Evolutionary conservation across 2,113 vertebrate species (phyloP).

Genomic region (Artemisiospiza belli): DNA sequence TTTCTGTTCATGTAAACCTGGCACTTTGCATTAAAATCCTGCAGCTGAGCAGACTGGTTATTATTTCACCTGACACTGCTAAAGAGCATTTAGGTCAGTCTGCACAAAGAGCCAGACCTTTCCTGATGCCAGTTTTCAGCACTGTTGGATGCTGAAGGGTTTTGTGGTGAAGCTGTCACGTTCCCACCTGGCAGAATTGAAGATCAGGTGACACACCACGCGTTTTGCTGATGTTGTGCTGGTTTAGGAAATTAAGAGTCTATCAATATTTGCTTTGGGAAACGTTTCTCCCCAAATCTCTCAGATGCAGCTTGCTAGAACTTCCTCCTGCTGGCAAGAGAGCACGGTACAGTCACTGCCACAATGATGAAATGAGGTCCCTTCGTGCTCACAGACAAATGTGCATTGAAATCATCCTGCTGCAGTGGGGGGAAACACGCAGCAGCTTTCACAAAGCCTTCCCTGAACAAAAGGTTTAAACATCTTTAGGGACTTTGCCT

Average conservation of each 20-base stretch:
- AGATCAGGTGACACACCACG: background rate
- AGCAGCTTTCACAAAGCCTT: background rate
- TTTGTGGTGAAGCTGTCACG: background rate
- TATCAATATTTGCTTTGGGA: background rate
- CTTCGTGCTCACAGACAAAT: background rate
- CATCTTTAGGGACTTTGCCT: background rate
- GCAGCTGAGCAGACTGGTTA: background rate
- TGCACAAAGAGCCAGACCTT: background rate
- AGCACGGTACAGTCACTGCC: background rate
- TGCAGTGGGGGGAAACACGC: background rate
- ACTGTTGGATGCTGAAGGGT: background rate
- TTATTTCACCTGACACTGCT: conserved; percentile 14
- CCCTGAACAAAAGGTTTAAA: background rate
- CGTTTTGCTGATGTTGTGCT: background rate
- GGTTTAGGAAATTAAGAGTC: background rate
- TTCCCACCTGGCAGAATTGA: background rate
- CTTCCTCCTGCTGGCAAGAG: background rate
- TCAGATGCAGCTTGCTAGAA: background rate
- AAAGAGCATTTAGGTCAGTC: conserved; percentile 10
- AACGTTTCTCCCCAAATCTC: background rate
- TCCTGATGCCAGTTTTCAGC: background rate
- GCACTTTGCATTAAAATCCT: background rate
- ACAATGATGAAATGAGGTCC: background rate
- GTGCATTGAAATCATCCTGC: background rate
- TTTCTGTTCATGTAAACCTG: background rate